Evolutionary conservation across 2,888 invertebrate species (phyloP), one percentile per base, ranked within the genome.

Genomic region (Melolontha melolontha): DNA sequence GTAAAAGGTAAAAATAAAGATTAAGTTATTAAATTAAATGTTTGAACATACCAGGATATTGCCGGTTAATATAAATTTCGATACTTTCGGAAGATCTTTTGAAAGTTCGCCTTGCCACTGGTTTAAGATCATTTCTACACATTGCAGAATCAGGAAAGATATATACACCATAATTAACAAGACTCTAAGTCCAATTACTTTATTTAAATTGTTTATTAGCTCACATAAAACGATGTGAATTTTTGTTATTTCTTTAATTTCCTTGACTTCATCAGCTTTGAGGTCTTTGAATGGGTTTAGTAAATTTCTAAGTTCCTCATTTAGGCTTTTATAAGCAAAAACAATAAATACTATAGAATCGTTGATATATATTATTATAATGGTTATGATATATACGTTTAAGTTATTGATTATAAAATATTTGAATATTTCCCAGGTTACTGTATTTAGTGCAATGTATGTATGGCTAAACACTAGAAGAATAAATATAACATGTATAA

Each of bases 201-300:
- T 52, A 54, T 65, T 65, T 11, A 65, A 16, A 29, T 27, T 47
- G 1, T 55, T 27, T 41, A 65, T 54, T 5, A 52, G 39, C n/a
- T 65, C 65, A 27, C 65, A 55, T 8, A 65, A 27, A 16, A 55
- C 17, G 14, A 52, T 17, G 16, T 65, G 44, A 27, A 65, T 16
- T 10, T 44, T 65, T 12, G 50, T 17, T 7, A 49, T 50, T 8
- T 39, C 17, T 39, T 40, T 54, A 16, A 54, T 16, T 17, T 54
- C 54, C n/a, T 16, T 8, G 4, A 54, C 8, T 17, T 54, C 54
- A 5, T 54, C n/a, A 1, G 11, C 11, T 10, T 6, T 16, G n/a
- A 14, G 5, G 10, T 39, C 14, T n/a, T 14, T 11, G 5, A 54
- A 16, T 2, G 54, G 54, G 16, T 54, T 54, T 11, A 29, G 17